Evolutionary conservation across 2,113 vertebrate genomes (phyloP).

Genomic region (Chlorodrepanis virens): DNA sequence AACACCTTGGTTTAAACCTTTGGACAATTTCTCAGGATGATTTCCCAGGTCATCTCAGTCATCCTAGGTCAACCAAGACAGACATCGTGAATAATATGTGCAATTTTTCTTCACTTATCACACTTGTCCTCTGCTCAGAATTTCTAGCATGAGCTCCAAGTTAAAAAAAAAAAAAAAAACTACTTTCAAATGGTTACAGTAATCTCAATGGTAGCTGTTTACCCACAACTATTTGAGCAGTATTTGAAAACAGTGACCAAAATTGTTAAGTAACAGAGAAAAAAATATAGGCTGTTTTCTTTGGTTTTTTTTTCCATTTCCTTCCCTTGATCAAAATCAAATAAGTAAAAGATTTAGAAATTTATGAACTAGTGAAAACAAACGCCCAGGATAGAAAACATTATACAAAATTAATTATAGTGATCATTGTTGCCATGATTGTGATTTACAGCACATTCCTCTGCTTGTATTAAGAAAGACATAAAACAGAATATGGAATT

Average conservation of each 20-base stretch:
- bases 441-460: neutral
- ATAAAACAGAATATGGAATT: constrained; percentile 22
- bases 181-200: neutral
- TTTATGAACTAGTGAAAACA: constrained; percentile 9
- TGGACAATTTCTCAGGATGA: neutral
- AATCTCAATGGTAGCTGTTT: neutral
- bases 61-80: neutral
- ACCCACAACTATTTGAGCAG: neutral
- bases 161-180: neutral
- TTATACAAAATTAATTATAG: constrained; percentile 11
- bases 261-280: neutral
- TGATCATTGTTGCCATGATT: neutral
- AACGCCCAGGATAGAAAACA: neutral
- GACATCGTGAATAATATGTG: accelerated
- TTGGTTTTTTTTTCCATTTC: neutral
- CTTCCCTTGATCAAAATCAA: neutral
- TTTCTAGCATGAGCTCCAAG: neutral
- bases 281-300: neutral
- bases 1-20: neutral
- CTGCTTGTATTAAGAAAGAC: neutral
- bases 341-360: constrained; percentile 13
- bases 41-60: neutral
- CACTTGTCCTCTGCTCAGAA: neutral
- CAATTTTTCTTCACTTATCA: neutral
- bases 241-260: neutral